phyloP scores from a whole-genome alignment of 2,797 vertebrate genomes.

The Hozukius guyotensis region DNA sequence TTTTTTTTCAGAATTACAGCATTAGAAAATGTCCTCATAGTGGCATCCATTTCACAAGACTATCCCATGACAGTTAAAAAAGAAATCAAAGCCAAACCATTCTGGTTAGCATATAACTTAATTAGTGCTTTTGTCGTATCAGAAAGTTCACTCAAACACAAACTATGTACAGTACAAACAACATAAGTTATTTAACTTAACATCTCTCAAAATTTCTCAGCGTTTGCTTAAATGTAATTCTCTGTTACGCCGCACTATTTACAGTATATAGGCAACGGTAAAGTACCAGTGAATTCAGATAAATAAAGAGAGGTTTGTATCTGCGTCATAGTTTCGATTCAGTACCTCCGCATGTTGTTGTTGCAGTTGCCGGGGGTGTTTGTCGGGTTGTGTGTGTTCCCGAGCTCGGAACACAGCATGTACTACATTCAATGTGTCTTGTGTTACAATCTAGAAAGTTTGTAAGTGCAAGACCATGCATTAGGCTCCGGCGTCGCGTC shows the following conservation, averaged over 20 bases:
- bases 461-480: conserved; percentile 84
- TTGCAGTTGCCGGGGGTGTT: conserved; percentile 36
- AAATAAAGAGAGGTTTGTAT: conserved; percentile 70
- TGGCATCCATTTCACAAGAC: conserved; percentile 81
- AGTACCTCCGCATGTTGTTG: conserved; percentile 54
- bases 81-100: conserved; percentile 75
- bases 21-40: conserved; percentile 84
- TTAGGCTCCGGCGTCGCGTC: conserved; percentile 51
- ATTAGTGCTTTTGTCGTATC: conserved; percentile 84
- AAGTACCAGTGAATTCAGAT: conserved; percentile 76
- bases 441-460: conserved; percentile 91
- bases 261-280: conserved; percentile 80
- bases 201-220: conserved; percentile 75
- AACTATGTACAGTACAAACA: conserved; percentile 83
- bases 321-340: conserved; percentile 47
- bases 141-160: conserved; percentile 76
- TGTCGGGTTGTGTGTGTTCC: conserved; percentile 58
- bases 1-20: conserved; percentile 76
- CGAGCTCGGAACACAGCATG: conserved; percentile 78
- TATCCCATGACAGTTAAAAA: conserved; percentile 73
- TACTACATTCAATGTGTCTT: conserved; percentile 98
- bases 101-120: conserved; percentile 84
- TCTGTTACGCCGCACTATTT: conserved; percentile 78
- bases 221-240: conserved; percentile 68
- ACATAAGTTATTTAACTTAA: conserved; percentile 80